Evolutionary conservation across 1,140 invertebrate species (phyloP), one percentile per base, ranked within the genome.

Genomic region (Drosophila parabipectinata): DNA sequence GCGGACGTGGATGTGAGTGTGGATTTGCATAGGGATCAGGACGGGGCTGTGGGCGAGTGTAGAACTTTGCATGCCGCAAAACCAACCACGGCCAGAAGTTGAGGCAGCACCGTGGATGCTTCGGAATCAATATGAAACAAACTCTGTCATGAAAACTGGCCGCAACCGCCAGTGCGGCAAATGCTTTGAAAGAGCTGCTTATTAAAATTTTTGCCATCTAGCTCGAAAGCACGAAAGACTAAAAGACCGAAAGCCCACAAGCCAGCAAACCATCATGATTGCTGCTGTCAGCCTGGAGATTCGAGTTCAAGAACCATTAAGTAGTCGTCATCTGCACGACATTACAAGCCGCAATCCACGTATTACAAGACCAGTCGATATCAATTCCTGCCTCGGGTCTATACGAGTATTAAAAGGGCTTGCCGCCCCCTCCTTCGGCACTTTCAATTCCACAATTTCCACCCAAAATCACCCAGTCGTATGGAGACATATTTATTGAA

Each of bases 241-340:
- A 21, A 21, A 21, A 21, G 50, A 39, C 68, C 66, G 39, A 72
- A 61, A 59, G 41, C 34, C 37, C 26, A 1, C 26, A 28, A n/a
- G 12, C 30, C 37, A 28, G 24, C 41, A 39, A 55, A 12, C 48
- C 55, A 9, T 18, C 18, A 44, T 10, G 14, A 45, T 41, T 41
- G 21, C 28, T 32, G 39, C 52, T 15, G 45, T 5, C 50, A 59
- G 47, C 32, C 39, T 39, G n/a, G 10, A 48, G 41, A 44, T 8
- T 44, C 2, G 15, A 66, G 57, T 55, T 84, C 63, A 77, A 64
- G 64, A 66, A 60, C 77, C 63, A 75, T 75, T 75, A 73, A 88
- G 80, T 72, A 87, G 82, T 87, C 83, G 83, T 88, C 82, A 88
- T 88, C 82, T 88, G 83, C 71, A 79, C 76, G 83, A 79, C 78